Base-by-base conservation (phyloP, 2,888 invertebrate species). In the Heliconius ismenius region DNA sequence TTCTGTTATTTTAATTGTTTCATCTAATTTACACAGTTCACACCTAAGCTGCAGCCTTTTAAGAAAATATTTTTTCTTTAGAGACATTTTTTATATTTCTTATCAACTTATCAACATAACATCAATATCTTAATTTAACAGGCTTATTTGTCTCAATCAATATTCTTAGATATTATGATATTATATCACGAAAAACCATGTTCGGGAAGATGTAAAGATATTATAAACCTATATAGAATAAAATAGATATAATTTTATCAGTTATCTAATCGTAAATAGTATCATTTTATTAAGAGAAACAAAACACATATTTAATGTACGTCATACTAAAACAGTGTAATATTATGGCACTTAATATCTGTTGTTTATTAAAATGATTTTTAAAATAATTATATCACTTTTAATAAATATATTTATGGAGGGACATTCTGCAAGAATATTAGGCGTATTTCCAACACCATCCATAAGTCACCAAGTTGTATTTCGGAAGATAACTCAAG, bases 381-480 rank as follows among this genome's bases (percentile, higher is more conserved):
- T 18, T 43, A 32, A 32, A 32, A 32, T 32, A 32, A 32, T 32
- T 32, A 32, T 32, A 0, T 32, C 32, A 32, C 32, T 32, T 68
- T 28, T 68, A 4, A 18, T 10, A 68, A 4, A n/a, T 21, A 24
- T 11, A 26, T 49, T 49, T 21, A 10, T 68, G 11, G 11, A 43
- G 10, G 49, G 49, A 11, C 43, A 68, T 49, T 43, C 26, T 15
- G 86, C 87, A 3, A 84, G 82, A 74, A 91, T 92, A 65, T 79
- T 92, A 58, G 88, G 83, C 0, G 81, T 90, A 0, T 82, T 88
- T 60, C 84, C 90, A 1, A 81, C 83, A 4, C 86, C 91, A 1
- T 88, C 89, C 0, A 88, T 93, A 43, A 94, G 94, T 75, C 83
- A 83, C 69, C 82, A 82, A 78, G 39, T 80, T 2, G 81, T 81